These are phyloP conservation scores for Pipistrellus pipistrellus DNA, from an alignment of 2,797 vertebrate species.

Conservation along the genomic window DNA sequence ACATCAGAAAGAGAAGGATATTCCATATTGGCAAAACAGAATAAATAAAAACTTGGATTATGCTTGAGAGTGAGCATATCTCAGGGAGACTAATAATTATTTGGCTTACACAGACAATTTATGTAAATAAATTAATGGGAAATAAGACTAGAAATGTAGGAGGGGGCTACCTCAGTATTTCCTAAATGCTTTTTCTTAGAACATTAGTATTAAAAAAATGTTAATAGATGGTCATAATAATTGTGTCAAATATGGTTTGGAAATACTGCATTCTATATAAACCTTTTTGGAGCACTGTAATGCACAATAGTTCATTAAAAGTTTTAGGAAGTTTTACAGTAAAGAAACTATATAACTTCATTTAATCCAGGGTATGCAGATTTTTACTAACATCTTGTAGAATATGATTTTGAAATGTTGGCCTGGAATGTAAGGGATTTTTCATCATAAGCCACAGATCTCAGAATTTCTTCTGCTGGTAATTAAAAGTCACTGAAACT, in stretches of 20 bases:
- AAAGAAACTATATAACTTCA: slow-evolving; percentile 13
- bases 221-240: slow-evolving; percentile 57
- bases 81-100: background rate
- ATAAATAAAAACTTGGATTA: background rate
- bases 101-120: background rate
- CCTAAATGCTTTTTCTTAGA: slow-evolving; percentile 35
- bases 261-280: slow-evolving; percentile 46
- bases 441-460: background rate
- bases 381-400: background rate
- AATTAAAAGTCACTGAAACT: slow-evolving; percentile 46
- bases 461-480: slow-evolving; percentile 11
- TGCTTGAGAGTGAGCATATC: background rate
- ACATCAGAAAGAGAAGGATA: background rate
- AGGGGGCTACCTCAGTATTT: background rate
- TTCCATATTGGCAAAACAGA: background rate
- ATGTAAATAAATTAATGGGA: background rate
- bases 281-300: background rate
- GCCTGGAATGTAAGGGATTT: slow-evolving; percentile 23
- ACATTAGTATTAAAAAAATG: slow-evolving; percentile 30
- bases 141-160: slow-evolving; percentile 16
- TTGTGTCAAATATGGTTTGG: slow-evolving; percentile 44
- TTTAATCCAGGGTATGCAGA: background rate
- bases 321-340: slow-evolving; percentile 50
- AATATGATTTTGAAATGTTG: background rate
- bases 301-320: slow-evolving; percentile 31